Conservation (phyloP, 2,888 invertebrate genomes). For the Heliconius hortense region DNA sequence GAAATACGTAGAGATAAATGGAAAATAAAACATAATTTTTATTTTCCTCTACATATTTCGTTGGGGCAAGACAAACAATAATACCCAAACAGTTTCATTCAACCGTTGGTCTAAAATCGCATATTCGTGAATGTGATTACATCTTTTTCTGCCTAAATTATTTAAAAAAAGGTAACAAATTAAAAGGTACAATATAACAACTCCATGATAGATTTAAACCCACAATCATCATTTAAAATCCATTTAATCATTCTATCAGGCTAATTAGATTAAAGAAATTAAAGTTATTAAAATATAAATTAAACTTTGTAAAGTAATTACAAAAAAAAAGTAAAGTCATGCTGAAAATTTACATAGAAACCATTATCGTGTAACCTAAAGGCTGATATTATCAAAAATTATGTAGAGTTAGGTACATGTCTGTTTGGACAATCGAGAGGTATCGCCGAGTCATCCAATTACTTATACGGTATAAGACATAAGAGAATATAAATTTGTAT, state of each 20-base stretch:
- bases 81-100: no score
- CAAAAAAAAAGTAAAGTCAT: neutral
- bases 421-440: constrained; percentile 22
- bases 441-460: constrained; percentile 24
- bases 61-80: no score
- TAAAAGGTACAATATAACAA: no score
- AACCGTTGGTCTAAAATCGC: neutral
- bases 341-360: constrained; percentile 20
- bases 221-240: neutral
- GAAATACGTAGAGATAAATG: no score
- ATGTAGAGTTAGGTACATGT: constrained; percentile 6
- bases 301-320: neutral
- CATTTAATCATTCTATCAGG: neutral
- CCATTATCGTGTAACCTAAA: constrained; percentile 21
- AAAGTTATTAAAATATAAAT: neutral
- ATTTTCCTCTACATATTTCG: no score
- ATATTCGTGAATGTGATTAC: neutral
- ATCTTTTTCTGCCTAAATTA: neutral
- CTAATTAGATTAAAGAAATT: neutral
- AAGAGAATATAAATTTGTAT: constrained; percentile 20
- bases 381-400: constrained; percentile 27
- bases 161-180: neutral
- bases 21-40: no score
- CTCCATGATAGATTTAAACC: no score
- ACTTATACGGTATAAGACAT: neutral